Conservation (phyloP, 2,888 invertebrate genomes). For the Metellina segmentata region DNA sequence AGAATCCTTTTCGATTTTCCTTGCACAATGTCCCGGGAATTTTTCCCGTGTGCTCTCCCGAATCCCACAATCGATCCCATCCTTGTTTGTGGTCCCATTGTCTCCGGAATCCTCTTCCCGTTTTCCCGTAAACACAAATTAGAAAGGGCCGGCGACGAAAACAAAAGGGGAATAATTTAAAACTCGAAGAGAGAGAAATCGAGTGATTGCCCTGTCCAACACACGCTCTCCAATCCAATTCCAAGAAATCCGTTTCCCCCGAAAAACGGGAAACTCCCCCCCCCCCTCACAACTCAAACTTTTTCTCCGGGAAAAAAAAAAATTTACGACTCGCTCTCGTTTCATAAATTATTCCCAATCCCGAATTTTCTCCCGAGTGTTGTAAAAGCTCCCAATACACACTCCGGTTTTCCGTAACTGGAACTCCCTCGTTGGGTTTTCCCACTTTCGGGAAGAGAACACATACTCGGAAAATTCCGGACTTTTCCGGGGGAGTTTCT, state of each 20-base stretch:
- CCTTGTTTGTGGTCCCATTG: no score
- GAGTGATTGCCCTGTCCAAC: neutral
- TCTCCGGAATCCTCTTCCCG: neutral
- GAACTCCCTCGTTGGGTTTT: constrained; percentile 23
- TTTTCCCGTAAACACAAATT: constrained; percentile 1
- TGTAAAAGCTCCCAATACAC: constrained; percentile 45
- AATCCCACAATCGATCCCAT: neutral
- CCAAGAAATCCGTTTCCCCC: neutral
- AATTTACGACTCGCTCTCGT: constrained; percentile 44
- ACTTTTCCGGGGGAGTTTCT: no score
- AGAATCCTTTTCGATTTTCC: neutral
- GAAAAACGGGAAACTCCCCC: neutral
- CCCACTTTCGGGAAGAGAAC: neutral
- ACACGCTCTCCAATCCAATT: constrained; percentile 11
- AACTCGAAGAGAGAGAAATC: no score
- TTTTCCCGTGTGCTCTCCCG: neutral
- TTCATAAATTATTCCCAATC: constrained; percentile 67
- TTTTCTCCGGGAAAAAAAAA: constrained; percentile 5
- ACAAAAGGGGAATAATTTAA: neutral
- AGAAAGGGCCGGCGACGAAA: neutral
- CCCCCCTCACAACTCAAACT: constrained; percentile 1
- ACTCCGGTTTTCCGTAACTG: neutral
- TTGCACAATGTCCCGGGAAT: neutral
- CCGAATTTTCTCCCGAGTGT: constrained; percentile 14
- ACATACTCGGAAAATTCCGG: no score